Conservation (phyloP, 2,113 vertebrate species). For the Lepus timidus region DNA sequence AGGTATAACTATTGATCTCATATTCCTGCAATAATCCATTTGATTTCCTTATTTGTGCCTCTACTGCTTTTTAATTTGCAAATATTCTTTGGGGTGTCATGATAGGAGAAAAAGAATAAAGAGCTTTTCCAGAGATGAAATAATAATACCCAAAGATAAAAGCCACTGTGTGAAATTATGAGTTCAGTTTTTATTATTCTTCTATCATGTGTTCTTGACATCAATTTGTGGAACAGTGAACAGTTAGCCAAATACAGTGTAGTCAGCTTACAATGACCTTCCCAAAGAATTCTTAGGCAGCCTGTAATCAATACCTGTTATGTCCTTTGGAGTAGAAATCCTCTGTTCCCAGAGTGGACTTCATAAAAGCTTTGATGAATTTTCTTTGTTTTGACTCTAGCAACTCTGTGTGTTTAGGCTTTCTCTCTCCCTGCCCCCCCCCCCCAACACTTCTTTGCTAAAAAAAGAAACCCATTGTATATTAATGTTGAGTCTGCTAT, state of each 20-base stretch:
- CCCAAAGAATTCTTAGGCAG: not conserved
- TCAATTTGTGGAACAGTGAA: not conserved
- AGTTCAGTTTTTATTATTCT: not conserved
- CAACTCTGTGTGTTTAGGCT: not conserved
- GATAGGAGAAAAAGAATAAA: too few species aligned
- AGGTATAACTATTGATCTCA: too few species aligned
- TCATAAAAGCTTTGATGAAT: constrained; percentile 46
- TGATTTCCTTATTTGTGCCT: too few species aligned
- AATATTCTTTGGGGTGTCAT: too few species aligned
- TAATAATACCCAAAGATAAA: not conserved
- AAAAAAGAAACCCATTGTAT: constrained; percentile 48
- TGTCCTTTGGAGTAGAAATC: not conserved
- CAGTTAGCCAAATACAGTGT: not conserved
- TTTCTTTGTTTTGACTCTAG: constrained; percentile 68
- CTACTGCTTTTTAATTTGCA: too few species aligned
- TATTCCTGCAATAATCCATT: too few species aligned
- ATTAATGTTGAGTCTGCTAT: constrained; percentile 31
- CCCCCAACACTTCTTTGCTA: constrained; percentile 5
- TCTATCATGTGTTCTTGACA: not conserved
- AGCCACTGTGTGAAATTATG: not conserved
- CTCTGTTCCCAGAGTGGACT: constrained; percentile 46
- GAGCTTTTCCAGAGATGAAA: not conserved
- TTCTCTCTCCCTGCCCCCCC: not conserved
- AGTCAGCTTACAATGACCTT: not conserved
- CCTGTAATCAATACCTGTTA: not conserved